Conservation (phyloP, 2,113 vertebrate genomes). For the Malurus alboscapulatus region DNA sequence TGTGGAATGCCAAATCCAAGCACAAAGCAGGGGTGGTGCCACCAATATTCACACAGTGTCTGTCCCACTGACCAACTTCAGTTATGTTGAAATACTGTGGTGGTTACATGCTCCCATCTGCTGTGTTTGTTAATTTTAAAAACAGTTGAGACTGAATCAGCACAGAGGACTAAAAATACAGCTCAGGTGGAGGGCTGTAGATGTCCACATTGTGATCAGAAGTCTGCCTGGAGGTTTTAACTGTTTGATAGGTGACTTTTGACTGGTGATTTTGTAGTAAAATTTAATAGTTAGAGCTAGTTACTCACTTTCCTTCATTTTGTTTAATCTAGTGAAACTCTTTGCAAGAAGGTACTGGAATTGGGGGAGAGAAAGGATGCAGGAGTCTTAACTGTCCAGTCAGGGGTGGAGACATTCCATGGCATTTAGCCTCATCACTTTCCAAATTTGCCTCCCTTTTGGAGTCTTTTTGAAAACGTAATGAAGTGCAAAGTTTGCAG, state of each 20-base stretch:
- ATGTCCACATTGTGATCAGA: background rate
- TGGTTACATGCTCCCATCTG: background rate
- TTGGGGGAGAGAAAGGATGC: background rate
- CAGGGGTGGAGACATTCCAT: background rate
- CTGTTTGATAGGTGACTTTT: background rate
- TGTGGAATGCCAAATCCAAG: background rate
- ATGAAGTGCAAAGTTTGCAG: background rate
- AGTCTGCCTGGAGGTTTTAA: background rate
- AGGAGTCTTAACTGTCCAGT: background rate
- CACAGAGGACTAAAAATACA: background rate
- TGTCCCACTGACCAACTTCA: background rate
- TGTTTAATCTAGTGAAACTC: background rate
- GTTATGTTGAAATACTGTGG: background rate
- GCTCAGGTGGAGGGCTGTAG: background rate
- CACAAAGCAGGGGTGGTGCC: background rate
- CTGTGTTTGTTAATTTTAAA: background rate
- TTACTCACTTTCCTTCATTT: background rate
- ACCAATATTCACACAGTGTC: background rate
- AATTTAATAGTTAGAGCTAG: background rate
- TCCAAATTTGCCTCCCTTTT: background rate
- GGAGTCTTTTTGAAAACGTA: background rate
- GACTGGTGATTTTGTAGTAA: background rate
- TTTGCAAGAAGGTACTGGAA: background rate
- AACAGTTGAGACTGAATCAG: background rate
- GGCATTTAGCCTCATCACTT: background rate